These are phyloP conservation scores for Plotosus lineatus DNA, from an alignment of 2,113 vertebrate species.

Conservation along the genomic window DNA sequence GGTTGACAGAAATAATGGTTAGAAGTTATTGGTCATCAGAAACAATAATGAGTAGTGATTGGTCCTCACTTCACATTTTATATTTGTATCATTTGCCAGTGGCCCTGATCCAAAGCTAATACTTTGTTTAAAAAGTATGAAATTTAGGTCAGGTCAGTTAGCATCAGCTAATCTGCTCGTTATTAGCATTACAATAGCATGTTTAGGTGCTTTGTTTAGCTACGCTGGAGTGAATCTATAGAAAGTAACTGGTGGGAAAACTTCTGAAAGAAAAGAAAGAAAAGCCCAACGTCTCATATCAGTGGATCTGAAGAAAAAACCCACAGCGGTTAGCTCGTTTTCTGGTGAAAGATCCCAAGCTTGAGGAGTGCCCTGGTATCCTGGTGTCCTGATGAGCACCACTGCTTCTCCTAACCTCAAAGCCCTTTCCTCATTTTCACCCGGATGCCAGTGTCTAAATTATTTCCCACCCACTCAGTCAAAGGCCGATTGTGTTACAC, in stretches of 20 bases:
- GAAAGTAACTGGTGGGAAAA: background rate
- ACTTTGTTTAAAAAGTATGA: background rate
- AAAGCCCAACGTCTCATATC: constrained; percentile 7
- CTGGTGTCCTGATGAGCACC: constrained; percentile 60
- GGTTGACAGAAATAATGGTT: background rate
- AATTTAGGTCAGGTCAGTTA: background rate
- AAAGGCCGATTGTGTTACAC: constrained; percentile 61
- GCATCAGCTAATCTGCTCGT: background rate
- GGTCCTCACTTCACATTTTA: too few relatives aligned
- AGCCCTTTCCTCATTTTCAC: constrained; percentile 47
- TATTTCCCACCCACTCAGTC: constrained; percentile 60
- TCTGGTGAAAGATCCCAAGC: background rate
- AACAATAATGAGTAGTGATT: background rate
- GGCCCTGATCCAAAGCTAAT: background rate
- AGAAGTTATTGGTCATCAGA: background rate
- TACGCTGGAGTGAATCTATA: background rate
- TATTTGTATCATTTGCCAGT: too few relatives aligned
- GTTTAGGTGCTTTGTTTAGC: background rate
- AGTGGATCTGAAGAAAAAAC: constrained; percentile 11
- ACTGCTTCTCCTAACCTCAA: constrained; percentile 51
- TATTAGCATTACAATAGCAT: background rate
- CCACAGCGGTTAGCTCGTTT: background rate
- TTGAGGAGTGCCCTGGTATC: too few relatives aligned
- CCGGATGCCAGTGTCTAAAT: constrained; percentile 28
- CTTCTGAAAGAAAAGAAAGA: constrained; percentile 9